Percentiles rank a stretch among this genome's conserved stretches.
These are phyloP conservation scores for Tachina grossa DNA, from an alignment of 2,888 invertebrate species.

Conservation along the genomic window DNA sequence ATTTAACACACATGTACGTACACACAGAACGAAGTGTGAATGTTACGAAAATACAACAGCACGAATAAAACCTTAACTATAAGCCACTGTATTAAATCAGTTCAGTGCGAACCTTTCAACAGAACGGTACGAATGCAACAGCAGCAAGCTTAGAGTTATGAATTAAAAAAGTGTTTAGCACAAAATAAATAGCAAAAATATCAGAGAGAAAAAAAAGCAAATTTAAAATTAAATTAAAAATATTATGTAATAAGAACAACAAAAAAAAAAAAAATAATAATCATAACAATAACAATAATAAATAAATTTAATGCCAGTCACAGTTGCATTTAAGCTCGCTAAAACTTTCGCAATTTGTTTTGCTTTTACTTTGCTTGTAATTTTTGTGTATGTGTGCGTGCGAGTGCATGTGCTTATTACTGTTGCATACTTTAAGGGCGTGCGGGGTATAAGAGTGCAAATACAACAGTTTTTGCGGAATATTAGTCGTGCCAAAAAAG, in stretches of 20 bases:
- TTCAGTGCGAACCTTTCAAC: slow-evolving; percentile 60
- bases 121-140: slow-evolving; percentile 45
- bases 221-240: neutral
- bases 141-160: neutral
- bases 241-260: neutral
- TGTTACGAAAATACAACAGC: slow-evolving; percentile 32
- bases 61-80: slow-evolving; percentile 46
- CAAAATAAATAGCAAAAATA: neutral
- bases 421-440: neutral
- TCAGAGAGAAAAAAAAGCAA: neutral
- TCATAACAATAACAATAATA: neutral
- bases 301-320: neutral
- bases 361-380: neutral
- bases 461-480: slow-evolving; percentile 19
- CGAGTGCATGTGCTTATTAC: neutral
- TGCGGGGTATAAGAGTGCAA: slow-evolving; percentile 10
- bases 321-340: slow-evolving; percentile 1
- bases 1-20: neutral
- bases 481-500: neutral
- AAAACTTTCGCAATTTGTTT: slow-evolving; percentile 7
- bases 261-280: neutral
- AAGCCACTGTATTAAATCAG: slow-evolving; percentile 49
- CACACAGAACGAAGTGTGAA: neutral
- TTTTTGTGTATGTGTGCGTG: neutral
- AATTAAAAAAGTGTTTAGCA: neutral